Conservation (phyloP, 1,140 invertebrate genomes). For the Oryctes rhinoceros region DNA sequence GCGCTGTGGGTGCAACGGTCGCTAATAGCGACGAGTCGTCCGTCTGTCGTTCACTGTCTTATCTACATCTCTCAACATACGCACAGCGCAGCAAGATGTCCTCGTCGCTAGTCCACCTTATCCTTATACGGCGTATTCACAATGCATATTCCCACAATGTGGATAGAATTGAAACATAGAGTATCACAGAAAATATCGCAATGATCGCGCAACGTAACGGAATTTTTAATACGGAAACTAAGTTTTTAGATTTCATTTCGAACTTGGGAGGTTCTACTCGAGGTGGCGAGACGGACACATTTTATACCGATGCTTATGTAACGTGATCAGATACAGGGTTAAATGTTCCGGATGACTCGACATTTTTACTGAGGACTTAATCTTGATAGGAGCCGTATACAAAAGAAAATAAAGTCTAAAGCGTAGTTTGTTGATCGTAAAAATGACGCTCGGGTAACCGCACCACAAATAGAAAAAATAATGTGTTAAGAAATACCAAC, state of each 20-base stretch:
- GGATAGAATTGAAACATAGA: conserved; percentile 9
- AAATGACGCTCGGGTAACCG: conserved; percentile 26
- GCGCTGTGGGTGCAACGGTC: conserved; percentile 36
- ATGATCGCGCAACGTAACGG: not conserved
- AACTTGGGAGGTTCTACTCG: conserved; percentile 4
- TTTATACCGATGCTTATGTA: conserved; percentile 30
- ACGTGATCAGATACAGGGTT: conserved; percentile 32
- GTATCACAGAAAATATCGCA: conserved; percentile 1
- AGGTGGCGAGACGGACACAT: conserved; percentile 27
- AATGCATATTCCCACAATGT: not conserved
- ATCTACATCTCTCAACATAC: conserved; percentile 21
- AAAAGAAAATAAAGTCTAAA: conserved; percentile 34
- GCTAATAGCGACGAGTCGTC: conserved; percentile 41
- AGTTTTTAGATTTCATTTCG: conserved; percentile 29
- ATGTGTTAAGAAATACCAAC: not conserved
- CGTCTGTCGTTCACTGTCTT: conserved; percentile 40
- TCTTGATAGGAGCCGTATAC: conserved; percentile 30
- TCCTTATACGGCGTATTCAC: conserved; percentile 3
- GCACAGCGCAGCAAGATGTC: conserved; percentile 28
- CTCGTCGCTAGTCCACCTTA: conserved; percentile 32
- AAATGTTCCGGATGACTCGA: conserved; percentile 29
- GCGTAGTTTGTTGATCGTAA: conserved; percentile 35
- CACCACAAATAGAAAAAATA: conserved; percentile 14
- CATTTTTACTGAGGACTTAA: conserved; percentile 36
- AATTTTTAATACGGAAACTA: conserved; percentile 23